phyloP scores from a whole-genome alignment of 2,888 invertebrate species.

The Gandaritis pyraliata region DNA sequence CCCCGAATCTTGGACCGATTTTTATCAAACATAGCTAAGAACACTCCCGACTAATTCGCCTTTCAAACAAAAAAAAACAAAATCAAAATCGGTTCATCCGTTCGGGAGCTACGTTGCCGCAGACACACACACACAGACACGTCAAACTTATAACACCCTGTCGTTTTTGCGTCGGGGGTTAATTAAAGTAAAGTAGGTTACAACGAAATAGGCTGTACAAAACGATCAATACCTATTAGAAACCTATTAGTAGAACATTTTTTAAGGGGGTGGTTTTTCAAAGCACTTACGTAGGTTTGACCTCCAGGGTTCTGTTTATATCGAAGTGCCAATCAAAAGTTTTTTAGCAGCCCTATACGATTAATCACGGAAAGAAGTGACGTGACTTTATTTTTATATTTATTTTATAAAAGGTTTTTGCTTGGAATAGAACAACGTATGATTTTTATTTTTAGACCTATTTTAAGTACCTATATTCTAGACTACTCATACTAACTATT shows the following conservation, averaged over 20 bases:
- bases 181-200: conserved; percentile 56
- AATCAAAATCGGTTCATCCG: no score
- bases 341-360: conserved; percentile 46
- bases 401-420: conserved; percentile 20
- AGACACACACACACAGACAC: no score
- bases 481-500: no score
- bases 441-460: not conserved
- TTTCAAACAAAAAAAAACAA: no score
- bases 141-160: no score
- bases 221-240: conserved; percentile 62
- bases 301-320: conserved; percentile 39
- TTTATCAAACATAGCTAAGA: no score
- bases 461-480: not conserved
- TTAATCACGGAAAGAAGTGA: conserved; percentile 48
- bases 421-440: not conserved
- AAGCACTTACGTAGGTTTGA: conserved; percentile 33
- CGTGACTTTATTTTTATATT: conserved; percentile 31
- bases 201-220: conserved; percentile 51
- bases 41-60: no score
- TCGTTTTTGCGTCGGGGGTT: no score
- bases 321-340: conserved; percentile 45
- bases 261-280: conserved; percentile 37
- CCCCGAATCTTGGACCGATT: no score
- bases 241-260: conserved; percentile 60
- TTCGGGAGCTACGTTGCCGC: no score